A percentile compares a stretch with the other conserved stretches of the same genome.
Conservation (phyloP, 2,888 invertebrate genomes). For the Myopa testacea region DNA sequence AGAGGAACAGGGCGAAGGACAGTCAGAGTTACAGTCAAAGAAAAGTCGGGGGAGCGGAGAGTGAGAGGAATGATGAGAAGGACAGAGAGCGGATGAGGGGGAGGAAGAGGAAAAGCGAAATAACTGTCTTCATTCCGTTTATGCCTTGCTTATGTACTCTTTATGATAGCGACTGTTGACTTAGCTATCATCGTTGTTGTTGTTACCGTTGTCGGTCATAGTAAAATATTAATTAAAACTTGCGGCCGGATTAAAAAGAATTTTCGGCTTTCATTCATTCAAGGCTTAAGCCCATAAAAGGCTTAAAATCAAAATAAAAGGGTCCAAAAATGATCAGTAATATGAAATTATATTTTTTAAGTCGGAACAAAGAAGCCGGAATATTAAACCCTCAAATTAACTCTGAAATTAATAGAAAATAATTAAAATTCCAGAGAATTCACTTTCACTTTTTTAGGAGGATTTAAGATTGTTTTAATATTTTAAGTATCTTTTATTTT, state of each 20-base stretch:
- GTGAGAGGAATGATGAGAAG: neutral
- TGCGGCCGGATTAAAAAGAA: conserved; percentile 18
- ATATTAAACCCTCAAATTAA: neutral
- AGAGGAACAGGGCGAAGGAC: too few species aligned
- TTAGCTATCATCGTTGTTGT: neutral
- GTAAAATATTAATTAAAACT: neutral
- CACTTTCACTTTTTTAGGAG: neutral
- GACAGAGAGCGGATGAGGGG: too few species aligned
- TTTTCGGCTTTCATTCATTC: neutral
- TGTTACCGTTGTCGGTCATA: neutral
- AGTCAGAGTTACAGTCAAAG: neutral
- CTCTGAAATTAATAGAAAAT: neutral
- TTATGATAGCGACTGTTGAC: neutral
- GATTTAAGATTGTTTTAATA: neutral
- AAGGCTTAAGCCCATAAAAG: conserved; percentile 1
- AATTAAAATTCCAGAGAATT: neutral
- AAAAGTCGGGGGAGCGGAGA: neutral
- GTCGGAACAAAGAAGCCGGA: neutral
- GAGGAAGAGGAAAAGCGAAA: too few species aligned
- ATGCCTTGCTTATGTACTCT: neutral
- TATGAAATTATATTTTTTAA: neutral
- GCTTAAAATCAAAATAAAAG: neutral
- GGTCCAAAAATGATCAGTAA: neutral
- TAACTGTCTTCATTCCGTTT: neutral
- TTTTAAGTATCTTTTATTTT: neutral